These are phyloP conservation scores for Amphimedon queenslandica DNA, from an alignment of 37 sponge, comb jelly and placozoan genomes.

Conservation along the genomic window DNA sequence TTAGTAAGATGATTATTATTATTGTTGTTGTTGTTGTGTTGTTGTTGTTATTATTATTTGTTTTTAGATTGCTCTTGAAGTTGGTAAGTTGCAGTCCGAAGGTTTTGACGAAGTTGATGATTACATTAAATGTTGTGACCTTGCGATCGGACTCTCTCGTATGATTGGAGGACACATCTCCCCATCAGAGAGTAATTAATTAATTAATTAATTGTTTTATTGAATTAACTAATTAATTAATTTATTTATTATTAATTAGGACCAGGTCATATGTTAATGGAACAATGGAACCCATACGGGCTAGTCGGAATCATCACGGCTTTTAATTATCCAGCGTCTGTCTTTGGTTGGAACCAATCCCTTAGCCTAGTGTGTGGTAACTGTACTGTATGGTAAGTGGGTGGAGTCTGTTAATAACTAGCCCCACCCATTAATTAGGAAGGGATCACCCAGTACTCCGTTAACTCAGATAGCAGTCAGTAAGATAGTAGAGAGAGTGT, in stretches of 20 bases:
- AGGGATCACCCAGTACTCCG: constrained; percentile 90
- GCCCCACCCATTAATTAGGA: constrained; percentile 31
- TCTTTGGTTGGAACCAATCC: constrained; percentile 95
- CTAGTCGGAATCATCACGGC: constrained; percentile 95
- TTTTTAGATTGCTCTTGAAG: constrained; percentile 75
- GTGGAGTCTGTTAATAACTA: not conserved
- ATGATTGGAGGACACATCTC: constrained; percentile 89
- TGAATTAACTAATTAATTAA: not conserved
- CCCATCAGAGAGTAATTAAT: constrained; percentile 91
- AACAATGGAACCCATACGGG: constrained; percentile 98
- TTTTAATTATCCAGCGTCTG: constrained; percentile 96
- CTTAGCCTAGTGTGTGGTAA: constrained; percentile 91
- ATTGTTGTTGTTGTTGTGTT: not conserved
- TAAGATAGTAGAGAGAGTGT: constrained; percentile 78
- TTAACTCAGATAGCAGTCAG: constrained; percentile 76
- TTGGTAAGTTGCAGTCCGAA: constrained; percentile 89
- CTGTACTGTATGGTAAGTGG: constrained; percentile 74
- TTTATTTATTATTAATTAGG: constrained; percentile 47
- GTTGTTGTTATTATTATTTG: not conserved
- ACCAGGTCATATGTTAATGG: constrained; percentile 88
- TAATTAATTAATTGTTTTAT: not conserved
- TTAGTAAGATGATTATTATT: constrained; percentile 40
- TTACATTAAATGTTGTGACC: constrained; percentile 94
- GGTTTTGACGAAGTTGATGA: constrained; percentile 97
- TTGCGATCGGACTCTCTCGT: constrained; percentile 96